phyloP scores from a whole-genome alignment of 2,797 vertebrate species.

The Cercopithecus neglectus region DNA sequence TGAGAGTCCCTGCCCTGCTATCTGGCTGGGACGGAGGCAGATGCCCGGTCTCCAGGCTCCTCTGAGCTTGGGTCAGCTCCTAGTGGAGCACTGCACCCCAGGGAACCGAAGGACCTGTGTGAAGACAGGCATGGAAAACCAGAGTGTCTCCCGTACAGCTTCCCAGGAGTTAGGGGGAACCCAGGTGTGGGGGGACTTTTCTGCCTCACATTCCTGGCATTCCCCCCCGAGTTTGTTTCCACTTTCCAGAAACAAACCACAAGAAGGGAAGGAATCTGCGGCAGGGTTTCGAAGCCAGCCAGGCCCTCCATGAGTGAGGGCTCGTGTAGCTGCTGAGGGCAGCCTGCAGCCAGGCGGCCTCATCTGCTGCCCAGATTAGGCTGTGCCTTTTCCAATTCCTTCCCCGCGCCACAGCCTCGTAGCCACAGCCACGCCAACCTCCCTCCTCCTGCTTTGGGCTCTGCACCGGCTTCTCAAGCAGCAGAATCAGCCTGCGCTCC shows the following conservation, averaged over 20 bases:
- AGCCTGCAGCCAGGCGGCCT: rapidly evolving
- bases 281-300: neutral
- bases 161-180: neutral
- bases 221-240: rapidly evolving
- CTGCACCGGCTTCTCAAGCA: neutral
- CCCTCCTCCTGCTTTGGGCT: no score
- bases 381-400: rapidly evolving
- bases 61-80: neutral
- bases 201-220: rapidly evolving
- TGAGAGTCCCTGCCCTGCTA: neutral
- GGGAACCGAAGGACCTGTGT: rapidly evolving
- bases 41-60: neutral
- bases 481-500: no score
- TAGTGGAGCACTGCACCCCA: rapidly evolving
- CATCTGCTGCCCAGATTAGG: neutral
- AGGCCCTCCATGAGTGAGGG: rapidly evolving
- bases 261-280: neutral
- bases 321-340: neutral
- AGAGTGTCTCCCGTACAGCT: neutral
- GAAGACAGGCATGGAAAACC: rapidly evolving
- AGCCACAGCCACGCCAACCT: no score
- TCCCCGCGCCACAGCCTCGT: neutral
- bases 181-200: rapidly evolving
- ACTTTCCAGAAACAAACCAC: rapidly evolving
- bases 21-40: neutral